Conservation (phyloP, 2,888 invertebrate species). For the Acanthosepion esculentum region DNA sequence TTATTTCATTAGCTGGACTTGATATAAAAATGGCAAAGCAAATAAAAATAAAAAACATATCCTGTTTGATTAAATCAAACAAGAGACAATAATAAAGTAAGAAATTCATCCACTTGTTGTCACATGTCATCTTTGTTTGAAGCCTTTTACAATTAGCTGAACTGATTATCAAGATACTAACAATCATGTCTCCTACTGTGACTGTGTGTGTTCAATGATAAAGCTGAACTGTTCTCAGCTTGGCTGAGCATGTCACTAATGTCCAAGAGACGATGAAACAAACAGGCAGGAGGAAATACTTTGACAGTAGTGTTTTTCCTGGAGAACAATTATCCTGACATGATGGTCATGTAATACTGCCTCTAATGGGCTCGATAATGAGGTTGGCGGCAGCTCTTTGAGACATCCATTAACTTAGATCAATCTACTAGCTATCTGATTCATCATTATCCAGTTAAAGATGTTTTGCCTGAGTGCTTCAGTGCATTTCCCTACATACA, state of each 20-base stretch:
- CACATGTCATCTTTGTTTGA: not conserved
- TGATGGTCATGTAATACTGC: not conserved
- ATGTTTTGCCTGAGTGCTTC: not conserved
- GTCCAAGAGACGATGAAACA: slow-evolving; percentile 21
- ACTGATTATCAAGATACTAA: too few species aligned
- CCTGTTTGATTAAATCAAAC: not conserved
- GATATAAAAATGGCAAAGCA: not conserved
- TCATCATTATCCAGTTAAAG: slow-evolving; percentile 12
- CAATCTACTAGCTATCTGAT: not conserved
- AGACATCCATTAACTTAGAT: not conserved
- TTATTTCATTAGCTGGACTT: too few species aligned
- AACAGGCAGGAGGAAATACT: not conserved
- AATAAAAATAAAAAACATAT: too few species aligned
- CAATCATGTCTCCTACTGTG: not conserved
- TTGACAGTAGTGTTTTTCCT: not conserved
- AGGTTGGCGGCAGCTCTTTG: slow-evolving; percentile 11
- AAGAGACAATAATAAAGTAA: not conserved
- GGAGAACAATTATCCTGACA: not conserved
- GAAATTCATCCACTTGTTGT: not conserved
- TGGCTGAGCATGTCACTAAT: slow-evolving; percentile 4
- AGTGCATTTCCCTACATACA: not conserved
- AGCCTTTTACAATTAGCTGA: not conserved
- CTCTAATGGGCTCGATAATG: not conserved
- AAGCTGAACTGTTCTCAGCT: not conserved
- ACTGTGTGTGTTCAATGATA: not conserved